Conservation (phyloP, 2,888 invertebrate genomes). For the Leistus spinibarbis region DNA sequence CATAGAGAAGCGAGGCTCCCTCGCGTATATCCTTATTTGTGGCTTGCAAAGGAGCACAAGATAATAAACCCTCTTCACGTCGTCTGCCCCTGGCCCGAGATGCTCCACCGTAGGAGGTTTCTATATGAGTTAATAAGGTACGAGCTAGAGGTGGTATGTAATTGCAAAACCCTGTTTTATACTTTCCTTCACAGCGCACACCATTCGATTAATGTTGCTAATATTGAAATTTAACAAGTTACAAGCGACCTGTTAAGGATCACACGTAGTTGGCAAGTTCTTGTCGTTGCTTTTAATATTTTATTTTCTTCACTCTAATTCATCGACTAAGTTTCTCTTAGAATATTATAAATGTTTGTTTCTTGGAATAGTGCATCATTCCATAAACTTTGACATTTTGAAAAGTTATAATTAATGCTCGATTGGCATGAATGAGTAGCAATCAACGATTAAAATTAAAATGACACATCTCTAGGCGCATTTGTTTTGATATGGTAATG, state of each 20-base stretch:
- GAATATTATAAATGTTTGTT: no score
- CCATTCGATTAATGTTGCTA: conserved; percentile 7
- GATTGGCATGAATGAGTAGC: no score
- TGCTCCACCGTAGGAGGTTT: conserved; percentile 30
- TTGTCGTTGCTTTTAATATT: background rate
- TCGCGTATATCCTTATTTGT: conserved; percentile 33
- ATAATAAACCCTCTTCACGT: conserved; percentile 20
- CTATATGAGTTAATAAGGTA: conserved; percentile 43
- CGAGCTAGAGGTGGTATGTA: conserved; percentile 43
- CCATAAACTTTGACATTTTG: no score
- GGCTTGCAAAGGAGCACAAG: conserved; percentile 23
- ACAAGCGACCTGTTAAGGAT: background rate
- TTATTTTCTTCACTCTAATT: background rate
- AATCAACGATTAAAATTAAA: no score
- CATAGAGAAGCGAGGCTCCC: background rate
- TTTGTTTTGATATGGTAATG: no score
- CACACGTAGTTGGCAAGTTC: background rate
- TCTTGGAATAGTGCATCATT: no score
- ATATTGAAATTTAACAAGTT: background rate
- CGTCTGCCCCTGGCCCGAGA: background rate
- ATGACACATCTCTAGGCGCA: no score
- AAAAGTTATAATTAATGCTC: no score
- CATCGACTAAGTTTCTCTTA: no score
- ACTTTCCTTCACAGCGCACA: conserved; percentile 31
- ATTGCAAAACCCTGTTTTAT: conserved; percentile 46